Percentiles rank a stretch among this genome's conserved stretches.
phyloP scores from a whole-genome alignment of 2,797 vertebrate species.

The Ctenopoma kingsleyae region DNA sequence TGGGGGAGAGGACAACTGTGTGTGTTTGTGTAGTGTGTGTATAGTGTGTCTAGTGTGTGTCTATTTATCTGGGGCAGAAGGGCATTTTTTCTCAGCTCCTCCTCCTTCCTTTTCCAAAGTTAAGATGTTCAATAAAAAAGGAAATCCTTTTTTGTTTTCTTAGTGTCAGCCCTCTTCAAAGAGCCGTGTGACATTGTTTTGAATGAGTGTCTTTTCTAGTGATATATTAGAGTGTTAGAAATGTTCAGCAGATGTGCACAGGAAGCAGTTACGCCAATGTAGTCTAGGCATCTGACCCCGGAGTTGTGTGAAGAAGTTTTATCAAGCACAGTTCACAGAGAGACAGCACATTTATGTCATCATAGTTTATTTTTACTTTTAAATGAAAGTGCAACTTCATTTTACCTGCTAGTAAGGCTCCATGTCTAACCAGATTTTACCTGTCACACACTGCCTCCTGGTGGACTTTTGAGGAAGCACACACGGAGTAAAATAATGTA shows the following conservation, averaged over 20 bases:
- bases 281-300: neutral
- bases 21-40: slow-evolving; percentile 27
- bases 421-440: slow-evolving; percentile 8
- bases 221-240: slow-evolving; percentile 40
- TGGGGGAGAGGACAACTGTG: slow-evolving; percentile 47
- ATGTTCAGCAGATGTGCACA: slow-evolving; percentile 18
- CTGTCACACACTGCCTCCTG: slow-evolving; percentile 77
- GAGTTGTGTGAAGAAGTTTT: neutral
- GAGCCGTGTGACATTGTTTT: slow-evolving; percentile 19
- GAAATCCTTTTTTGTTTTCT: slow-evolving; percentile 42
- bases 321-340: slow-evolving; percentile 11
- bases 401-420: slow-evolving; percentile 21
- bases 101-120: slow-evolving; percentile 18
- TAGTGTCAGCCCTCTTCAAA: slow-evolving; percentile 53
- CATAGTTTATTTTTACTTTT: neutral
- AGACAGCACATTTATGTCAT: neutral
- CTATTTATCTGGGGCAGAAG: slow-evolving; percentile 47
- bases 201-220: slow-evolving; percentile 5
- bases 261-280: slow-evolving; percentile 5
- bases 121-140: slow-evolving; percentile 24
- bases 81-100: slow-evolving; percentile 39
- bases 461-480: slow-evolving; percentile 54
- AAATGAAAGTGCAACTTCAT: slow-evolving; percentile 9
- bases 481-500: neutral
- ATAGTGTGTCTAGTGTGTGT: slow-evolving; percentile 30